These are phyloP conservation scores for Podargus strigoides DNA, from an alignment of 2,797 vertebrate species.

Conservation along the genomic window DNA sequence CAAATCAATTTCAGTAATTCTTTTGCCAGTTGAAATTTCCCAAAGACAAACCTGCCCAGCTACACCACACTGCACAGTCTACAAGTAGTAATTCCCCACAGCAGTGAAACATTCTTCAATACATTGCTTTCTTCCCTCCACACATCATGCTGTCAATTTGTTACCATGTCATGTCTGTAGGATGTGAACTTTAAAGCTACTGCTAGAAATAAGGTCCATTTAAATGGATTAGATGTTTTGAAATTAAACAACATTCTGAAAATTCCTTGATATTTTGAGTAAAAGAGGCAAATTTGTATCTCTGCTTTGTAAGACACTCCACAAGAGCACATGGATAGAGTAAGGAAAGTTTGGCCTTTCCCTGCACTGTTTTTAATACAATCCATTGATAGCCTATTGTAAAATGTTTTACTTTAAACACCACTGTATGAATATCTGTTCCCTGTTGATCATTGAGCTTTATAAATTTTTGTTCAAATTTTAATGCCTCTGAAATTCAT, in stretches of 20 bases:
- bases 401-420: neutral
- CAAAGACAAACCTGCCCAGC: neutral
- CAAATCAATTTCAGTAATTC: neutral
- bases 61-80: neutral
- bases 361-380: neutral
- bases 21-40: neutral
- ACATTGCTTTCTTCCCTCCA: neutral
- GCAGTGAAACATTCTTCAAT: neutral
- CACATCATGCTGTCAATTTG: neutral
- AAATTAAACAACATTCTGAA: neutral
- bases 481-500: neutral
- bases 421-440: neutral
- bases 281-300: neutral
- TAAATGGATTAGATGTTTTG: neutral
- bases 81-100: neutral
- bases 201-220: neutral
- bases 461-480: neutral
- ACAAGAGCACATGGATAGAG: neutral
- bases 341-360: neutral
- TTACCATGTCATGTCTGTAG: neutral
- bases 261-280: neutral
- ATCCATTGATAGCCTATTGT: neutral
- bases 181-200: neutral
- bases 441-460: neutral
- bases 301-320: neutral